A percentile compares a stretch with the other conserved stretches of the same genome.
Conservation (phyloP, 1,140 invertebrate species). For the Orius insidiosus region DNA sequence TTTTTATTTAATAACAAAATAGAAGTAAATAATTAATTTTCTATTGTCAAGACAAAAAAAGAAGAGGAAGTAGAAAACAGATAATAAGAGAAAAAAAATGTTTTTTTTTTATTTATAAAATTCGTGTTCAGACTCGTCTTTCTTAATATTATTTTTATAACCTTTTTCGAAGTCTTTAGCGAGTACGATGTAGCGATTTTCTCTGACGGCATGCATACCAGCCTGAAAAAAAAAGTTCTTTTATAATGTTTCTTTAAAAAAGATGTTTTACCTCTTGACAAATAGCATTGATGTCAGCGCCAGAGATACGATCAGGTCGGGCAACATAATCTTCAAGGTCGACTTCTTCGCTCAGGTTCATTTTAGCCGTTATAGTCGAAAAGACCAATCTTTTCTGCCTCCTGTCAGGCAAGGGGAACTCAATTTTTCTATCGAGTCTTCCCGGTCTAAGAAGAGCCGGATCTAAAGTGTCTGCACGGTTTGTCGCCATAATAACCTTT, state of each 20-base stretch:
- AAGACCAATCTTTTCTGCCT: conserved; percentile 96
- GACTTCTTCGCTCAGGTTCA: conserved; percentile 99
- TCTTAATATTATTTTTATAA: conserved; percentile 99
- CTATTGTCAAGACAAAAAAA: too few relatives aligned
- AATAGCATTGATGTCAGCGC: conserved; percentile 98
- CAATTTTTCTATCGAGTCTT: too few relatives aligned
- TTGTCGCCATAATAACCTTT: too few relatives aligned
- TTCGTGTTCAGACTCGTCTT: conserved; percentile 97
- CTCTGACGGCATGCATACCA: conserved; percentile 89
- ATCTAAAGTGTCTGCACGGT: too few relatives aligned
- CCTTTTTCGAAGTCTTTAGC: conserved; percentile 99
- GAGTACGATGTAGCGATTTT: conserved; percentile 96
- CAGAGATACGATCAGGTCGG: conserved; percentile 93
- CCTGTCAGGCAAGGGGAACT: conserved; percentile 94
- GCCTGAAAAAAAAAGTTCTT: conserved; percentile 34
- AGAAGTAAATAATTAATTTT: too few relatives aligned
- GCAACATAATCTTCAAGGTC: conserved; percentile 98
- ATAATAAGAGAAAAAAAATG: too few relatives aligned
- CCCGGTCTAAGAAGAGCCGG: too few relatives aligned
- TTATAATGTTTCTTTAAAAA: background rate
- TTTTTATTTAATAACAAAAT: too few relatives aligned
- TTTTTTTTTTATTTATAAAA: conserved; percentile 92
- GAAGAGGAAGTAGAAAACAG: too few relatives aligned
- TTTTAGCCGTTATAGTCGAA: conserved; percentile 92
- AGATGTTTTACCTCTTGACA: conserved; percentile 94